Conservation (phyloP, 2,797 vertebrate species). For the Danio choprae region DNA sequence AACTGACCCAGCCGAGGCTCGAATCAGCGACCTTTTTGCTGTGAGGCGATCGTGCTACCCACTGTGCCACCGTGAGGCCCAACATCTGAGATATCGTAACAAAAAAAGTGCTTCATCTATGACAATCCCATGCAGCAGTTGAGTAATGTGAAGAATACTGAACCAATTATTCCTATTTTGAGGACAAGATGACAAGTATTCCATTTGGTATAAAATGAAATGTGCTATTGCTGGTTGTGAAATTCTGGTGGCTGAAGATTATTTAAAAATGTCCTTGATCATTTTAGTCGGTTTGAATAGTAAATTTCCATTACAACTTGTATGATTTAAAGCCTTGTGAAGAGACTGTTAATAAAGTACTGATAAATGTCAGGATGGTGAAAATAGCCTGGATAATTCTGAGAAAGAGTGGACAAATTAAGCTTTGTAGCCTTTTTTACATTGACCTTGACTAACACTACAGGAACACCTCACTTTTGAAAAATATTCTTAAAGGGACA, state of each 20-base stretch:
- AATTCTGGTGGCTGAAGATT: not conserved
- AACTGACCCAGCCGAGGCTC: too few species aligned
- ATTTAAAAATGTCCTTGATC: not conserved
- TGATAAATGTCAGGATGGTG: not conserved
- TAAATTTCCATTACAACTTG: not conserved
- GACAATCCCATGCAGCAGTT: not conserved
- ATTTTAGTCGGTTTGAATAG: slow-evolving; percentile 8
- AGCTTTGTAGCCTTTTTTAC: not conserved
- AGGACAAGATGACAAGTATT: not conserved
- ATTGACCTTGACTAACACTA: too few species aligned
- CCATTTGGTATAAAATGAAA: not conserved
- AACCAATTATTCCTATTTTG: not conserved
- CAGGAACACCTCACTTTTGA: too few species aligned
- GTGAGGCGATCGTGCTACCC: too few species aligned
- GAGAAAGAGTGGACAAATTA: not conserved
- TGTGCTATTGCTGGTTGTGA: not conserved
- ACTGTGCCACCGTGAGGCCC: too few species aligned
- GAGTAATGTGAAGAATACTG: not conserved
- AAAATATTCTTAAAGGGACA: too few species aligned
- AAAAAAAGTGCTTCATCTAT: not conserved
- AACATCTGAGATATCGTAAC: not conserved
- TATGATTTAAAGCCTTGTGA: not conserved
- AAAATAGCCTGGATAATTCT: slow-evolving; percentile 3
- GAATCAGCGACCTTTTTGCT: too few species aligned
- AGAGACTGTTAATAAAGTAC: not conserved